Base-by-base conservation (phyloP, 2,888 invertebrate species). In the Cephus runcator region DNA sequence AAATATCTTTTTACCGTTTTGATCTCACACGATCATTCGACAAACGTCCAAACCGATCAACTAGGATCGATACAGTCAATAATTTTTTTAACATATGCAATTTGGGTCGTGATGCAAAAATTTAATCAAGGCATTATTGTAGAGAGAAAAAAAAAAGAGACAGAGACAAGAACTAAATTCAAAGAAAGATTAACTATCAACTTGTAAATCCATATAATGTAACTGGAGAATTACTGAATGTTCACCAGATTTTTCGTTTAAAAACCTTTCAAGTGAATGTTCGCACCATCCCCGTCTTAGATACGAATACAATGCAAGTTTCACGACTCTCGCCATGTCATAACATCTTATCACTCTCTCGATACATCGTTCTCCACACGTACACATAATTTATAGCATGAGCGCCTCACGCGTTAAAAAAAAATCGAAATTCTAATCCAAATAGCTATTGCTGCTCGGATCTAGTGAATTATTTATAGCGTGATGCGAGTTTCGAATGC, bases 241-340 rank as follows among this genome's bases (percentile, higher is more conserved):
- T 85, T 80, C 81, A 82, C 81, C 23, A 83, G 81, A 79, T 80
- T 80, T 82, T 85, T 75, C 36, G 73, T 76, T 76, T 76, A 56
- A 36, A 35, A 35, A 78, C 56, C 56, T 84, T 82, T 78, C 79
- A 82, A 76, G 80, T 86, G 77, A 84, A 80, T 85, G 85, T 87
- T 84, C 84, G 86, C 86, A 84, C 86, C 80, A 82, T 83, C 80
- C 69, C 69, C 85, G 82, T 88, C 83, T 85, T 89, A 85, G 85
- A 86, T 88, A 88, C 87, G 83, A 86, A 86, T 89, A 88, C 87
- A 88, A 84, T 87, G 88, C 87, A 88, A 86, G 83, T 80, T 83
- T 76, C 76, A 81, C 79, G 74, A 76, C 30, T 76, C 76, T 34
- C 23, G 73, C 36, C 76, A 79, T 69, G 78, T 79, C 78, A 82